phyloP scores from a whole-genome alignment of 2,797 vertebrate genomes.

The Darevskia nairensis region DNA sequence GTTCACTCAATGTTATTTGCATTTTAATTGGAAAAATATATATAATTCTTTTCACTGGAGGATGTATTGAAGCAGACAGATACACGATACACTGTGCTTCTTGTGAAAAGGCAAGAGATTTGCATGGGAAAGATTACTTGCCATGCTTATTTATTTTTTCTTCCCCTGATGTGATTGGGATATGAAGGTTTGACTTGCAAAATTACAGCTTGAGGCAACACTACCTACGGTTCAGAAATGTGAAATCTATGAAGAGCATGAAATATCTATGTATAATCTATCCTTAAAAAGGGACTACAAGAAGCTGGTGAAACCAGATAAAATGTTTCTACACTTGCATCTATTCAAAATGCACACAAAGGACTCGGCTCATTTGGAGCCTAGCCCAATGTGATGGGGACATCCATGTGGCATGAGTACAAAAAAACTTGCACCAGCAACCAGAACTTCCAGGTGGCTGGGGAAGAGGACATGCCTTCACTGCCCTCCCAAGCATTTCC shows the following conservation, averaged over 20 bases:
- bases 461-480: too few species aligned
- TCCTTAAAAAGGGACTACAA: background rate
- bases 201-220: background rate
- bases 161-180: background rate
- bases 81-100: slow-evolving; percentile 13
- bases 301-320: background rate
- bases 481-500: too few species aligned
- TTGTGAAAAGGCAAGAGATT: slow-evolving; percentile 23
- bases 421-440: too few species aligned
- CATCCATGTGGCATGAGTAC: background rate
- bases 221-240: background rate
- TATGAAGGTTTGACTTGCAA: background rate
- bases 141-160: background rate
- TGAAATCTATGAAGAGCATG: background rate
- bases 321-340: background rate
- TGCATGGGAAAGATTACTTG: slow-evolving; percentile 19
- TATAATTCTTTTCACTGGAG: slow-evolving; percentile 52
- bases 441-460: too few species aligned
- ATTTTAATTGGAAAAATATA: slow-evolving; percentile 53
- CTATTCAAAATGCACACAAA: background rate
- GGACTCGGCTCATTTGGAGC: too few species aligned
- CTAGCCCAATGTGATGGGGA: background rate
- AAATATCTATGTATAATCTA: background rate
- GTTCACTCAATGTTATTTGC: slow-evolving; percentile 51
- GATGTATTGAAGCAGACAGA: slow-evolving; percentile 58